phyloP scores from a whole-genome alignment of 2,797 vertebrate species.

The Scleropages formosus region DNA sequence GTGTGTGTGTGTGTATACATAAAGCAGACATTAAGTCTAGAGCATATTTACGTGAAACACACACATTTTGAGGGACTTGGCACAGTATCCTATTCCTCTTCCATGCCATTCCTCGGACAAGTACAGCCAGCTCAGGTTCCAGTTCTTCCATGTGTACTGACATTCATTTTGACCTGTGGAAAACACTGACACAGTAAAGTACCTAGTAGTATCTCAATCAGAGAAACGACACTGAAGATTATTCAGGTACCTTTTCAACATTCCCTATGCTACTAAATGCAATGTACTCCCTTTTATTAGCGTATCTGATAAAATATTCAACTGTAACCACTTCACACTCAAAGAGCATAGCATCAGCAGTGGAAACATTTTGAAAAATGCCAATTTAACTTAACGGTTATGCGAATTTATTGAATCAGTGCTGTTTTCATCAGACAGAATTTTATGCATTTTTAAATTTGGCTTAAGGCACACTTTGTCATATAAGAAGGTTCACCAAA shows the following conservation, averaged over 20 bases:
- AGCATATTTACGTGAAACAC: not conserved
- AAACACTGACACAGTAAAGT: not conserved
- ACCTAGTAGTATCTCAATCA: not conserved
- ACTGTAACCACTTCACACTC: not conserved
- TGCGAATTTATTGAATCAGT: too few species aligned
- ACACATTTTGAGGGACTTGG: not conserved
- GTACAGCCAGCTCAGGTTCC: slow-evolving; percentile 48
- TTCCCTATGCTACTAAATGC: not conserved
- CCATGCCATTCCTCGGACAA: slow-evolving; percentile 2
- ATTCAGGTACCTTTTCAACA: not conserved
- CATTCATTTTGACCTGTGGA: slow-evolving; percentile 28
- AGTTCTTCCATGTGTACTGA: slow-evolving; percentile 47
- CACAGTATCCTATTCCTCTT: slow-evolving; percentile 23
- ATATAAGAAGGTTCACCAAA: not conserved
- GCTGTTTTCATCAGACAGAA: not conserved
- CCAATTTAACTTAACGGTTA: not conserved
- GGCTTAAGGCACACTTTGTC: not conserved
- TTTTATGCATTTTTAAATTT: not conserved
- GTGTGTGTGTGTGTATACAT: too few species aligned
- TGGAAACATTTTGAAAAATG: not conserved
- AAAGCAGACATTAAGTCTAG: not conserved
- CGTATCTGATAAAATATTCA: not conserved
- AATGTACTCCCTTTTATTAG: not conserved
- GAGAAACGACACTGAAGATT: not conserved
- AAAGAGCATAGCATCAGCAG: not conserved